Percentiles rank a stretch among this genome's conserved stretches.
These are phyloP conservation scores for Oceanites oceanicus DNA, from an alignment of 2,113 vertebrate species.

Conservation along the genomic window DNA sequence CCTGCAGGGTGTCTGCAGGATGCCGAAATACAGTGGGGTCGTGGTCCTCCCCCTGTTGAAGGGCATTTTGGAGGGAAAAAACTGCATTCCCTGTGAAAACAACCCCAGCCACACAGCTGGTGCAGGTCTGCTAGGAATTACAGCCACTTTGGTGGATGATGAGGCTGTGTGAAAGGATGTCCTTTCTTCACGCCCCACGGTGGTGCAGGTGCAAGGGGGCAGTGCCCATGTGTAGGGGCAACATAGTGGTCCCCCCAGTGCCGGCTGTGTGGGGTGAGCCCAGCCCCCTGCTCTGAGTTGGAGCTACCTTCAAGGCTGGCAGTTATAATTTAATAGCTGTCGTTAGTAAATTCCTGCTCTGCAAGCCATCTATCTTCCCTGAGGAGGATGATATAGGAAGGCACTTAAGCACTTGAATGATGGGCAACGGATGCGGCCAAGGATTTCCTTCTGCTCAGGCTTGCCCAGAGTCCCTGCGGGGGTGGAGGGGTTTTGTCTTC, in stretches of 20 bases:
- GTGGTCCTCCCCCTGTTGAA: neutral
- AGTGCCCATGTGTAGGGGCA: no score
- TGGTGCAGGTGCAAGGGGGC: rapidly evolving
- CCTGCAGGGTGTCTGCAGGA: neutral
- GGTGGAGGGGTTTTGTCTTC: neutral
- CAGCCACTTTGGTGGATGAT: neutral
- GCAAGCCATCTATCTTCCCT: rapidly evolving
- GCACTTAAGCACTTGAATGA: neutral
- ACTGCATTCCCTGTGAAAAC: rapidly evolving
- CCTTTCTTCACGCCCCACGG: rapidly evolving
- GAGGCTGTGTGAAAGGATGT: rapidly evolving
- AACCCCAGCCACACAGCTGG: neutral
- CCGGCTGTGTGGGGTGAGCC: neutral
- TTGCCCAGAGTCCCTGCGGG: rapidly evolving
- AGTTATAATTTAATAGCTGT: neutral
- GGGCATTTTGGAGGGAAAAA: neutral
- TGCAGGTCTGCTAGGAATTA: neutral
- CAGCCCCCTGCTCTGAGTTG: neutral
- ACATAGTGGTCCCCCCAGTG: neutral
- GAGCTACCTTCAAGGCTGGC: neutral
- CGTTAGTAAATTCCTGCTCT: neutral
- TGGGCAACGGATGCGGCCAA: rapidly evolving
- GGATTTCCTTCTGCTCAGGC: neutral
- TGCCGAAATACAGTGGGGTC: rapidly evolving
- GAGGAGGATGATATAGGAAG: neutral